Base-by-base conservation (phyloP, 2,888 invertebrate species). In the Brachypalpus laphriformis region DNA sequence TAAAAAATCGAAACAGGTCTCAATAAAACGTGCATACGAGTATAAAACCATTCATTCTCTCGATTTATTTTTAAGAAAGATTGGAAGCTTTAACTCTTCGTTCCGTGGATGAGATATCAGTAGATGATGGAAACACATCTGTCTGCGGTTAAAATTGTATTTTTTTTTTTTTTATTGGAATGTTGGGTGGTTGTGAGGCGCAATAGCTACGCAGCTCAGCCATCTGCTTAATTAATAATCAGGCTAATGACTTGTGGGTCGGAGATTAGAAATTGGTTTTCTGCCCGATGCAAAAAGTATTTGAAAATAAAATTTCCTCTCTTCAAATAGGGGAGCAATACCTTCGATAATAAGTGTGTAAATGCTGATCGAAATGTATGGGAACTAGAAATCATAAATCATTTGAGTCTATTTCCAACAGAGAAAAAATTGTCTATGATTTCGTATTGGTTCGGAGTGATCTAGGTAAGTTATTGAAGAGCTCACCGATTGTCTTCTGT, bases 191-290 rank as follows among this genome's bases (percentile, higher is more conserved):
- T 28, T 56, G 74, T 42, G 54, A 45, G 45, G 61, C 66, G 78
- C 40, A 45, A 47, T 63, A 37, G 61, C 20, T 61, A 61, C 54
- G 59, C 28, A 40, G 31, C 68, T 63, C 31, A 45, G 80, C 83
- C 83, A 83, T 83, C 83, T 80, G 83, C 70, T 74, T 83, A 80
- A 80, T 83, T 83, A 80, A 76, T 83, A 83, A 83, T 83, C 80
- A 80, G 83, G 74, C 83, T 83, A 83, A 83, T 83, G 80, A 83
- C 83, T 75, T 80, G 68, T 72, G 49, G 78, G 78, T 40, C 51
- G 61, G 68, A 78, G 82, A 78, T 83, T 68, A 78, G 68, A 68
- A 66, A 77, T 28, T 61, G 57, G 16, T 76, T 68, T 76, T 68
- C 14, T 42, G 59, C 70, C 25, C 8, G 45, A 31, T 54, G 45